Evolutionary conservation across 35 echinoderm and acorn worm genomes (phyloP).

Genomic region (Ophioderma brevispina): DNA sequence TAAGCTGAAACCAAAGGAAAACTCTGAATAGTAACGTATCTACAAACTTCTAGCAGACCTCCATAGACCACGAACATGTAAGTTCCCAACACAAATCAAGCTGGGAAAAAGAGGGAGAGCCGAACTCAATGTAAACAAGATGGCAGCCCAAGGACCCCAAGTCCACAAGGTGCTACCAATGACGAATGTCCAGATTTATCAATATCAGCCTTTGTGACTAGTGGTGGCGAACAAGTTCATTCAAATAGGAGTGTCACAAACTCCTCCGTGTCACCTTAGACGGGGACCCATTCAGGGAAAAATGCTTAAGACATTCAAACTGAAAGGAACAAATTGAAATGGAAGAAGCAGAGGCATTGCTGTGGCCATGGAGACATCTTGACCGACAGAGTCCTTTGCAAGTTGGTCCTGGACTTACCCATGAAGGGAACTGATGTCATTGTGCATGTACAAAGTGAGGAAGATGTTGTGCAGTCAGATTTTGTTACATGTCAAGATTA

Average conservation of each 20-base stretch:
- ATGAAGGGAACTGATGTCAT: constrained; percentile 68
- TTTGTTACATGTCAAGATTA: too few relatives aligned
- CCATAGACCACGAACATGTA: not conserved
- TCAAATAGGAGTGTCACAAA: constrained; percentile 64
- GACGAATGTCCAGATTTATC: constrained; percentile 72
- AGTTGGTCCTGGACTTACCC: constrained; percentile 75
- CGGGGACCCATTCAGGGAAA: constrained; percentile 18
- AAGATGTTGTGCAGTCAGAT: too few relatives aligned
- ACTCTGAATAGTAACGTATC: too few relatives aligned
- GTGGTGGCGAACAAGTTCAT: constrained; percentile 54
- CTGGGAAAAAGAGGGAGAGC: not conserved
- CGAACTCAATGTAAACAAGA: not conserved
- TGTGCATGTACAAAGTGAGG: constrained; percentile 78
- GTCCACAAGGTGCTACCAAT: not conserved
- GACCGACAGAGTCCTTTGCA: constrained; percentile 64
- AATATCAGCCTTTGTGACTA: constrained; percentile 58
- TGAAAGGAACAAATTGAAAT: constrained; percentile 74
- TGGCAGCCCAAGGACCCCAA: too few relatives aligned
- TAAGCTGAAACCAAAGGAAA: not conserved
- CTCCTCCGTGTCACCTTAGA: constrained; percentile 7
- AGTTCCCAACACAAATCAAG: not conserved
- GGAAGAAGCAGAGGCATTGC: constrained; percentile 76
- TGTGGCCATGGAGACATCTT: constrained; percentile 63
- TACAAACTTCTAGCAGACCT: not conserved
- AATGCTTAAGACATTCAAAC: not conserved